Evolutionary conservation across 2,113 vertebrate species (phyloP), one percentile per base, ranked within the genome.

Genomic region (Calidris pygmaea): DNA sequence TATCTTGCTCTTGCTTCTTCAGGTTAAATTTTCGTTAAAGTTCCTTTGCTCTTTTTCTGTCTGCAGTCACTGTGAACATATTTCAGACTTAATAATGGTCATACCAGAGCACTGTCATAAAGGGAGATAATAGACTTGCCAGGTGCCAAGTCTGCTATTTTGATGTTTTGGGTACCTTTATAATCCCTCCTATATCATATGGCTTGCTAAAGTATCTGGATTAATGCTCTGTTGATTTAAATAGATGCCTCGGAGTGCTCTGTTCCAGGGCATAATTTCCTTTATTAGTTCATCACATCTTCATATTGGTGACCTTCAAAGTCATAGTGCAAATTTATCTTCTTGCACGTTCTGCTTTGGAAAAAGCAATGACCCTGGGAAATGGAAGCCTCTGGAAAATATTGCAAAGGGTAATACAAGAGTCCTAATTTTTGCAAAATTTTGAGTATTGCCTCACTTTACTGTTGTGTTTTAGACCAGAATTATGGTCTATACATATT

Each of bases 261-360:
- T 0, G 6, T 93, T 95, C 73, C 89, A 95, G 94, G 66, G 74
- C 70, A 92, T 95, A 93, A 94, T 90, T 95, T 96, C 53, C 80
- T 94, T 75, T 96, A 92, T 92, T 95, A 90, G 85, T 86, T 93
- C 92, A 96, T 93, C 93, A 90, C 83, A 89, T 75, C 77, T 88
- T 75, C 89, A 76, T 85, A 90, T 18, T 16, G 32, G 35, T 81
- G 83, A 96, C 92, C 86, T 97, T 96, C 94, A 92, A 92, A 94
- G 66, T 85, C 92, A 93, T 7, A 89, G 43, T 65, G 45, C 34
- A 95, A 73, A 92, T 93, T 75, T 75, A 94, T 89, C 76, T 82
- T 82, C 89, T 92, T 92, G 84, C 73, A 93, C 34, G 72, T 75
- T 48, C 82, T 87, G 79, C 71, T 71, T 21, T 60, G 27, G 65